phyloP scores from a whole-genome alignment of 2,888 invertebrate species.

The Loripinus fragilis region DNA sequence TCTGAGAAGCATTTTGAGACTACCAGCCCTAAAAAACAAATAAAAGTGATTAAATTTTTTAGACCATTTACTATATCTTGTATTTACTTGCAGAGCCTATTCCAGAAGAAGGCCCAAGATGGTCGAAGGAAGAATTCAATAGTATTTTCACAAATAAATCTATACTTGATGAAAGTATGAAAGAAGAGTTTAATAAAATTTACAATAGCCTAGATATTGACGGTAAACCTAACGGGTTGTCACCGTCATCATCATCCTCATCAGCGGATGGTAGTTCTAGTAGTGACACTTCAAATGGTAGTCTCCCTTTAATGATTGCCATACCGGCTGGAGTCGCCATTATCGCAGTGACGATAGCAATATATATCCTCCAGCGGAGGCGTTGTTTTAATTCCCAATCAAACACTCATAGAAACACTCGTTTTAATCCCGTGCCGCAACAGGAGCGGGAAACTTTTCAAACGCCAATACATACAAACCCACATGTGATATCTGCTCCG shows the following conservation, averaged over 20 bases:
- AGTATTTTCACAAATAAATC: too few species aligned
- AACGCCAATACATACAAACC: conserved; percentile 52
- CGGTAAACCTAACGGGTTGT: not conserved
- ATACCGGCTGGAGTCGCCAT: conserved; percentile 75
- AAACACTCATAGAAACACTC: conserved; percentile 59
- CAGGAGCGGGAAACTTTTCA: conserved; percentile 61
- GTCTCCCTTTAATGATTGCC: conserved; percentile 78
- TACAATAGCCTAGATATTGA: not conserved
- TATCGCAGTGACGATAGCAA: conserved; percentile 68
- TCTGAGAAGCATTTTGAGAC: too few species aligned
- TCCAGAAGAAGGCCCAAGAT: too few species aligned
- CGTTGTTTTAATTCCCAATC: conserved; percentile 52
- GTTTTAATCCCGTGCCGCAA: conserved; percentile 67
- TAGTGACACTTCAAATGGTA: conserved; percentile 43
- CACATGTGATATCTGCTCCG: conserved; percentile 55
- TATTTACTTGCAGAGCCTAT: too few species aligned
- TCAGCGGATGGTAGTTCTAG: conserved; percentile 18
- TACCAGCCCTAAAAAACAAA: too few species aligned
- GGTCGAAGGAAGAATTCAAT: too few species aligned
- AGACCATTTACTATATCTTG: too few species aligned
- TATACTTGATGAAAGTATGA: too few species aligned
- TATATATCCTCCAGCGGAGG: conserved; percentile 69
- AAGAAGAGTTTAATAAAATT: not conserved
- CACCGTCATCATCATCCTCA: conserved; percentile 13
- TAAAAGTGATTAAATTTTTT: too few species aligned